These are phyloP conservation scores for Diceros bicornis DNA, from an alignment of 2,797 vertebrate genomes.

Conservation along the genomic window DNA sequence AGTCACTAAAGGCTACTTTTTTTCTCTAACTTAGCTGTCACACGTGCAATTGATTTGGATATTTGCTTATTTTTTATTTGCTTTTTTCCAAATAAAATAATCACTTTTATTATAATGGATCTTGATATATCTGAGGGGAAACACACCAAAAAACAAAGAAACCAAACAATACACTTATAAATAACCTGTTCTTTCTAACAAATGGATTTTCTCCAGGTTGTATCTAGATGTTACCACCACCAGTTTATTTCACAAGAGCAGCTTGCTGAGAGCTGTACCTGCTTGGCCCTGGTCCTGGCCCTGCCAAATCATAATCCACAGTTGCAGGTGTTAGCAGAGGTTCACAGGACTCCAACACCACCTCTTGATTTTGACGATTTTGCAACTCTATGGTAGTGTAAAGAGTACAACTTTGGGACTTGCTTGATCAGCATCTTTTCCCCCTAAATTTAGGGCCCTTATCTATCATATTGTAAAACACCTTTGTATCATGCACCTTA, in stretches of 20 bases:
- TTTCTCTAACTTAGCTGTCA: not conserved
- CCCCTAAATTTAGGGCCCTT: slow-evolving; percentile 70
- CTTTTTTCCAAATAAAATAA: not conserved
- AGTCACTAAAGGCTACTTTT: not conserved
- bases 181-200: slow-evolving; percentile 42
- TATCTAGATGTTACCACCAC: slow-evolving; percentile 2
- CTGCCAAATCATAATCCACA: slow-evolving; percentile 41
- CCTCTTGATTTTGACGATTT: slow-evolving; percentile 54
- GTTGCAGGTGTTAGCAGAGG: slow-evolving; percentile 60
- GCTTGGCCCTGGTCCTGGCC: not conserved
- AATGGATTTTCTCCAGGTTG: slow-evolving; percentile 11
- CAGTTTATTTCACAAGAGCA: not conserved
- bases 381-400: not conserved
- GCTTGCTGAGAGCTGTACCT: not conserved
- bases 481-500: slow-evolving; percentile 84
- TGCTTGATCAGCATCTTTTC: slow-evolving; percentile 81
- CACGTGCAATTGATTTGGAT: not conserved
- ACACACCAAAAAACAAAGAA: not conserved
- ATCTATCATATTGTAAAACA: slow-evolving; percentile 87
- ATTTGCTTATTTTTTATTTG: not conserved
- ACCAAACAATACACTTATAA: not conserved
- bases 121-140: not conserved
- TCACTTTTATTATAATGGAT: not conserved
- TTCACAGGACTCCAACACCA: slow-evolving; percentile 63
- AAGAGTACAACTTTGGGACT: slow-evolving; percentile 64